Evolutionary conservation across 2,888 invertebrate genomes (phyloP), one percentile per base, ranked within the genome.

Genomic region (Pherbina coryleti): DNA sequence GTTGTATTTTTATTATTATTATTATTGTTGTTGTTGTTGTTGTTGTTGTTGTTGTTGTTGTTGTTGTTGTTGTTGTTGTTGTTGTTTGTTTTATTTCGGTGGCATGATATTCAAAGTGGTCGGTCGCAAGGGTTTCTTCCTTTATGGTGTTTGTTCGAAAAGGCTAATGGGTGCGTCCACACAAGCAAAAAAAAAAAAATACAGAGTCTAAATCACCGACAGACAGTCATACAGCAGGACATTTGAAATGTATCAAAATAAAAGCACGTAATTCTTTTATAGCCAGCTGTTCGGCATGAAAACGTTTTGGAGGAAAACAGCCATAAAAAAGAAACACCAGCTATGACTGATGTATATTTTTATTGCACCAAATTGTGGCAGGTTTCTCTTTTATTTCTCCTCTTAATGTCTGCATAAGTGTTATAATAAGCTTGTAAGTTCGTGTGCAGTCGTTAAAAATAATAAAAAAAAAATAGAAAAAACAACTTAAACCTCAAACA

Each of bases 311-410:
- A 14, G 31, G 5, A 55, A 72, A 9, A 25, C 31, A 60, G 28
- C 53, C 67, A 28, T 1, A 28, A 28, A 28, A 17, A 78, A 80
- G 77, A 75, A 79, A 77, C 75, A 80, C 75, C 72, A 77, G 78
- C 79, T 80, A 76, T 78, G 78, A 80, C 73, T 78, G 79, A 79
- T 79, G 73, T 76, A 49, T 71, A 25, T 44, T 74, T 80, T 80
- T 80, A 80, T 80, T 76, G 76, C 66, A 53, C 17, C 37, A 72
- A 57, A 72, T 72, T 72, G 60, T 72, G 55, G 57, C 71, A 57
- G 22, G 44, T 9, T 22, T 31, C 37, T 31, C 37, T 71, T 57
- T 5, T 19, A 1, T n/a, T n/a, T 66, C 34, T 19, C 28, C 28
- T 22, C 17, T 9, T 55, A 14, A 28, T 31, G 51, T 51, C n/a